Evolutionary conservation across 2,113 vertebrate species (phyloP).

Genomic region (Microcebus murinus): DNA sequence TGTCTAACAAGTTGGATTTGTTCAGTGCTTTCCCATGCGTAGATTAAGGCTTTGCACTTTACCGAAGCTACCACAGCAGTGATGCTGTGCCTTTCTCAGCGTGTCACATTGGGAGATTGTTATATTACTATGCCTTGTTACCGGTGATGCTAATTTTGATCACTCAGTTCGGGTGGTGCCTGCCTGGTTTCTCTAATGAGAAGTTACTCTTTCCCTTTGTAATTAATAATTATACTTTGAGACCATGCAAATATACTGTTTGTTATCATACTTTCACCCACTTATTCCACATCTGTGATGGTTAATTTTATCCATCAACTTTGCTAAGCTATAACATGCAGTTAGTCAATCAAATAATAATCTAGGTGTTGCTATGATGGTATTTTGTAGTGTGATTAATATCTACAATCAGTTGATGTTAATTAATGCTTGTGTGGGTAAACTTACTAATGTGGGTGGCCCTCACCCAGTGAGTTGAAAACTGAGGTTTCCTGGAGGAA

Average conservation of each 20-base stretch:
- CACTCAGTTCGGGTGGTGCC: neutral
- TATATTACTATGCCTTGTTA: neutral
- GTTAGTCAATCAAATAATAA: neutral
- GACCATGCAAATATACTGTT: neutral
- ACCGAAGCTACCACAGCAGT: neutral
- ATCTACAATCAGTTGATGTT: neutral
- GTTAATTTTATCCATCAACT: constrained; percentile 6
- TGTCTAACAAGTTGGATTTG: neutral
- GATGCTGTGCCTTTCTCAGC: neutral
- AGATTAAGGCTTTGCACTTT: neutral
- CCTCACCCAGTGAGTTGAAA: constrained; percentile 2
- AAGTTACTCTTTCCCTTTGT: constrained; percentile 34
- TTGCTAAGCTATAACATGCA: neutral
- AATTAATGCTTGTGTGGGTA: neutral
- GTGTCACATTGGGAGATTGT: neutral
- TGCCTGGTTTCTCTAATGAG: neutral
- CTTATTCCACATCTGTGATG: neutral
- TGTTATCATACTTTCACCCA: constrained; percentile 9
- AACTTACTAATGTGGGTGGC: neutral
- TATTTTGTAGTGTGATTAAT: neutral
- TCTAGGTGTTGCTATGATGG: neutral
- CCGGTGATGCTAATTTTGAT: neutral
- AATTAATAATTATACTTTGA: constrained; percentile 22
- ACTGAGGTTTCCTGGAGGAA: neutral
- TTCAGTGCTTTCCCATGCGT: neutral